phyloP scores from a whole-genome alignment of 1,140 invertebrate genomes.

The Euwallacea similis region DNA sequence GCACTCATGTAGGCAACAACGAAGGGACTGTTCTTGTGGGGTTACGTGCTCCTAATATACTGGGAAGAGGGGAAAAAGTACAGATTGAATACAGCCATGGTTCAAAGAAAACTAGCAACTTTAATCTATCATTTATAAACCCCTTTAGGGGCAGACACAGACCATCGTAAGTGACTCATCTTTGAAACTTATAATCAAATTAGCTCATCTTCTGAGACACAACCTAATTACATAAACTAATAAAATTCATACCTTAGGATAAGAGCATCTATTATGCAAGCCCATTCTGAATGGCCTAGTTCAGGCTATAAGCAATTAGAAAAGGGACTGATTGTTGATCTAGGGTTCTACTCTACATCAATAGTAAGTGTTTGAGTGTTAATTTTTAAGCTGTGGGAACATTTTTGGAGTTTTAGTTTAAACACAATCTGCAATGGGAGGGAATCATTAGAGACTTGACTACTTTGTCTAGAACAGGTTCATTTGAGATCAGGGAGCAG shows the following conservation, averaged over 20 bases:
- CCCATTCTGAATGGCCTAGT: slow-evolving; percentile 73
- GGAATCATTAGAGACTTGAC: slow-evolving; percentile 75
- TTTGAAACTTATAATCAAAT: neutral
- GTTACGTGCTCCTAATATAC: slow-evolving; percentile 73
- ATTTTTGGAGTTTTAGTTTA: slow-evolving; percentile 56
- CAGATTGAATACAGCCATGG: slow-evolving; percentile 77
- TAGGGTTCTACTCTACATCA: slow-evolving; percentile 64
- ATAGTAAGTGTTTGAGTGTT: slow-evolving; percentile 51
- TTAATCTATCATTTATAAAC: slow-evolving; percentile 73
- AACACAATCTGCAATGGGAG: slow-evolving; percentile 84
- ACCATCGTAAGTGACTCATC: slow-evolving; percentile 57
- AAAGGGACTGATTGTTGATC: slow-evolving; percentile 66
- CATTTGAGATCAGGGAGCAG: slow-evolving; percentile 81
- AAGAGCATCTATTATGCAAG: slow-evolving; percentile 69
- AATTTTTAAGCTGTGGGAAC: neutral
- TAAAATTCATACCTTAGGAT: slow-evolving; percentile 58
- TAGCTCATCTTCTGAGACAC: neutral
- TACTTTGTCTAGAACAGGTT: slow-evolving; percentile 62
- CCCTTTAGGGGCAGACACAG: slow-evolving; percentile 65
- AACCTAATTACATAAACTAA: neutral
- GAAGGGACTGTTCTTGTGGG: slow-evolving; percentile 77
- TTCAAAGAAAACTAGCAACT: slow-evolving; percentile 70
- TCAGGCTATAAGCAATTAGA: slow-evolving; percentile 75
- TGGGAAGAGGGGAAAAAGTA: slow-evolving; percentile 78
- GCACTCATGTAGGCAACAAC: slow-evolving; percentile 82